These are phyloP conservation scores for Astropecten irregularis DNA, from an alignment of 53 echinoderm and acorn worm genomes.

Conservation along the genomic window DNA sequence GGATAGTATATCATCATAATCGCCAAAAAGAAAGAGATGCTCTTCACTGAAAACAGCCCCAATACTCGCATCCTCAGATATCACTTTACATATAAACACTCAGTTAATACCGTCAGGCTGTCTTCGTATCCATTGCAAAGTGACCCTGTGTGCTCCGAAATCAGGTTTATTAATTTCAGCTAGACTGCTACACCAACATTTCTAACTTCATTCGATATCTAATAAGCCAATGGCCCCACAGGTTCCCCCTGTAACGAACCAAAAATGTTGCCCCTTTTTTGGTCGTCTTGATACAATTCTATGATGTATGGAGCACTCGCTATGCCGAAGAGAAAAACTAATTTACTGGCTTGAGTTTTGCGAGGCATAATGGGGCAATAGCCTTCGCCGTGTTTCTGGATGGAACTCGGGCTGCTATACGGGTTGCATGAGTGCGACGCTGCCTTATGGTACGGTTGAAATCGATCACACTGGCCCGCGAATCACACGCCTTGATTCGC, in stretches of 20 bases:
- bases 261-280: not conserved
- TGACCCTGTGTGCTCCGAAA: not conserved
- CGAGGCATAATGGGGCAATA: not conserved
- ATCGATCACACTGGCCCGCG: no score
- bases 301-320: not conserved
- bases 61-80: no score
- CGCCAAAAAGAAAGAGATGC: no score
- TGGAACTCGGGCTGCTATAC: no score
- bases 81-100: no score
- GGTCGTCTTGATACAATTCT: conserved; percentile 15
- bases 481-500: no score
- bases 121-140: no score
- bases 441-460: no score
- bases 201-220: not conserved
- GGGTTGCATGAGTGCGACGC: no score
- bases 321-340: not conserved
- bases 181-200: not conserved
- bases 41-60: no score
- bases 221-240: not conserved
- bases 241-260: not conserved
- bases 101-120: not conserved
- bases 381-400: no score
- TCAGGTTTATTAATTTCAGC: not conserved
- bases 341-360: conserved; percentile 10
- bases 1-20: no score